These are phyloP conservation scores for Podarcis raffonei DNA, from an alignment of 2,113 vertebrate species.

Conservation along the genomic window DNA sequence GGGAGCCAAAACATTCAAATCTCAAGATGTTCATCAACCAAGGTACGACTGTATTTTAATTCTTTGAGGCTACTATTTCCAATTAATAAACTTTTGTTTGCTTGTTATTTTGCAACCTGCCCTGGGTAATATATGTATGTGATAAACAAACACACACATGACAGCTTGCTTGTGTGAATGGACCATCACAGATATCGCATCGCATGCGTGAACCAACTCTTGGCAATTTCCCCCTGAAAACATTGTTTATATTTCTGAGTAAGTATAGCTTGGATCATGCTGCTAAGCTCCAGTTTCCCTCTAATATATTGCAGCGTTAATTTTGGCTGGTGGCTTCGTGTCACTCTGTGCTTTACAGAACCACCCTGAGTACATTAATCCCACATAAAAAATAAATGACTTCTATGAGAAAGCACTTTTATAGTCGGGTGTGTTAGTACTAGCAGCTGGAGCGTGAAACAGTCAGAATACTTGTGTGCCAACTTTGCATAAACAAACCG, in stretches of 20 bases:
- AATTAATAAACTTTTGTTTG: too few species aligned
- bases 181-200: not conserved
- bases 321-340: slow-evolving; percentile 65
- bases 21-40: too few species aligned
- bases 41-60: too few species aligned
- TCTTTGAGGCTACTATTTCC: too few species aligned
- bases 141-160: not conserved
- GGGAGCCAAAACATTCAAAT: too few species aligned
- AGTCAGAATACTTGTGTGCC: slow-evolving; percentile 27
- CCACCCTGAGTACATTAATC: slow-evolving; percentile 72
- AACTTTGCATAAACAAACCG: slow-evolving; percentile 50
- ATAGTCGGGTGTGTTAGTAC: slow-evolving; percentile 39
- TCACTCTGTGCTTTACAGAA: slow-evolving; percentile 63
- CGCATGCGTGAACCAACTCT: slow-evolving; percentile 9
- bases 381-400: slow-evolving; percentile 76
- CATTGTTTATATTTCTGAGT: not conserved
- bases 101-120: too few species aligned
- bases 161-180: not conserved
- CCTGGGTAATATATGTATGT: too few species aligned
- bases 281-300: slow-evolving; percentile 47
- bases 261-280: not conserved
- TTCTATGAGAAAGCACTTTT: slow-evolving; percentile 52
- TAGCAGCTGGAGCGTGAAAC: slow-evolving; percentile 63
- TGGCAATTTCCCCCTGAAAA: not conserved
- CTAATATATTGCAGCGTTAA: slow-evolving; percentile 49